Evolutionary conservation across 37 sponge, comb jelly and placozoan genomes (phyloP).

Genomic region (Halisarca cf. caerulea): DNA sequence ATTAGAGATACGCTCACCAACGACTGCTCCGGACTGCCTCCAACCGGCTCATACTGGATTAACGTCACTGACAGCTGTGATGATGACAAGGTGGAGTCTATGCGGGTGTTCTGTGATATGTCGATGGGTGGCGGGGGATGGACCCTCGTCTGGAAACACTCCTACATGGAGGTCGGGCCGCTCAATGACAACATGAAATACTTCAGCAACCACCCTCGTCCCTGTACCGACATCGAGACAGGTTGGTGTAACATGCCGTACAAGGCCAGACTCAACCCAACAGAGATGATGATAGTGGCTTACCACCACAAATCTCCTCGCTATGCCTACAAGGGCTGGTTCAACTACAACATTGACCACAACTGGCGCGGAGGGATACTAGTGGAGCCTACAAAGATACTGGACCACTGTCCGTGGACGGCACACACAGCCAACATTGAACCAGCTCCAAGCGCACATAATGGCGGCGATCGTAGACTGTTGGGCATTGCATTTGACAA

Average conservation of each 20-base stretch:
- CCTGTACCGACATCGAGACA: not conserved
- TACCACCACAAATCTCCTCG: constrained; percentile 8
- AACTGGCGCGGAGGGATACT: constrained; percentile 35
- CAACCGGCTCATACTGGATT: constrained; percentile 2
- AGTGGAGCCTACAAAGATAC: constrained; percentile 9
- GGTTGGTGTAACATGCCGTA: constrained; percentile 39
- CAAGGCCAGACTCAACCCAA: constrained; percentile 27
- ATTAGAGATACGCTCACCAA: constrained; percentile 8
- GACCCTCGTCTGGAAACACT: constrained; percentile 41
- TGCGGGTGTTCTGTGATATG: constrained; percentile 28
- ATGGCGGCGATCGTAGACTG: not conserved
- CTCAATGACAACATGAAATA: constrained; percentile 32
- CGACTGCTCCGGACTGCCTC: not conserved
- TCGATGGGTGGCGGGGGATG: constrained; percentile 26
- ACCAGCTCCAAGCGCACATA: constrained; percentile 26
- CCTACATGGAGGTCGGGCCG: constrained; percentile 36
- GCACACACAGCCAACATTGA: not conserved
- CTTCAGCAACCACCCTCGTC: constrained; percentile 20
- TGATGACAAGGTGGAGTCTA: no score
- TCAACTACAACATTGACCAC: constrained; percentile 43
- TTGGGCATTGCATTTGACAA: constrained; percentile 34
- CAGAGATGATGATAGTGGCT: constrained; percentile 28
- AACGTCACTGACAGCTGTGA: not conserved
- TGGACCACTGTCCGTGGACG: not conserved
- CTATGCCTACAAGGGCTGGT: constrained; percentile 35